Percentiles rank a stretch among this genome's conserved stretches.
Evolutionary conservation across 2,797 vertebrate genomes (phyloP).

Genomic region (Poecile montanus): DNA sequence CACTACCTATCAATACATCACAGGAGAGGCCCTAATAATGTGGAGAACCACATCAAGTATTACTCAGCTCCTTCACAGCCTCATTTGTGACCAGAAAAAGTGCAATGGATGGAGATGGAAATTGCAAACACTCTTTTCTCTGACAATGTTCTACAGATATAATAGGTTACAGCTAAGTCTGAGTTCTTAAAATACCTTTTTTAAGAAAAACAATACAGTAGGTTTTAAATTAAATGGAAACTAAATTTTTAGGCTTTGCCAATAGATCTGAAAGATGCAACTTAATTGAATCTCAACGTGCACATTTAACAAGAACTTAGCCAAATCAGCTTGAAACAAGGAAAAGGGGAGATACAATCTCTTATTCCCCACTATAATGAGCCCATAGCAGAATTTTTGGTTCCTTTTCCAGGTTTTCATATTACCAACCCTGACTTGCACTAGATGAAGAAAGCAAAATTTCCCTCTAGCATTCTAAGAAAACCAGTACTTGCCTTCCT

Average conservation of each 20-base stretch:
- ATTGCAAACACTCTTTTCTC: background rate
- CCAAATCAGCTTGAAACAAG: background rate
- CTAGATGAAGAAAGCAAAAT: constrained; percentile 16
- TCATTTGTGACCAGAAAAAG: background rate
- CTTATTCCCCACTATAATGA: background rate
- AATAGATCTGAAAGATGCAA: background rate
- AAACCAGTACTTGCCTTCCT: constrained; percentile 17
- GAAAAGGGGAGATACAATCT: background rate
- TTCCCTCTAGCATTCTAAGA: constrained; percentile 43
- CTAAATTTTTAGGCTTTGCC: background rate
- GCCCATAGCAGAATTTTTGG: background rate
- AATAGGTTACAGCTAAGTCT: background rate
- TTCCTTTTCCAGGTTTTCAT: background rate
- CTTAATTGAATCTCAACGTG: background rate
- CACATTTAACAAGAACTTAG: background rate
- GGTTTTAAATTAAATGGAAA: background rate
- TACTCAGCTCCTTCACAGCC: background rate
- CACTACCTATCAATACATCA: background rate
- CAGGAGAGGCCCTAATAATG: background rate
- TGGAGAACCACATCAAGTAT: background rate
- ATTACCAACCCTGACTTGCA: background rate
- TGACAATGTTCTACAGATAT: background rate
- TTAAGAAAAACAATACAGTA: background rate
- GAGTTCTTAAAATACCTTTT: background rate
- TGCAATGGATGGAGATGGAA: background rate